Evolutionary conservation across 2,113 vertebrate species (phyloP).

Genomic region (Thermophis baileyi): DNA sequence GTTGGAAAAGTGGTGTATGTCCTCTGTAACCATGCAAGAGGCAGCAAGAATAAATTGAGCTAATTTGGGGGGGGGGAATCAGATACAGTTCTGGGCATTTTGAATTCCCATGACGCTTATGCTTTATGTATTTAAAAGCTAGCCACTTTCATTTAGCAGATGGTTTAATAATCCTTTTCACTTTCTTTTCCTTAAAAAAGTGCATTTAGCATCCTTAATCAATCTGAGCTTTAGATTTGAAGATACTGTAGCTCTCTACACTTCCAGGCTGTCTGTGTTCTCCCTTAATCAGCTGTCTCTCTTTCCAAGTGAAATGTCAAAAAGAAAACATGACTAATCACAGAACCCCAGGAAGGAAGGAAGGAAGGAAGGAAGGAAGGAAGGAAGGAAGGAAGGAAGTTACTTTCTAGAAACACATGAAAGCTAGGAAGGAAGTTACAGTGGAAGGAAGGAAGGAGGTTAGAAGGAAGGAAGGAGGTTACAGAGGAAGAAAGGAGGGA

Average conservation of each 20-base stretch:
- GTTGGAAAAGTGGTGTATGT: neutral
- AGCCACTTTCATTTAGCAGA: neutral
- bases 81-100: neutral
- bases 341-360: neutral
- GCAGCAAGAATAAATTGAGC: neutral
- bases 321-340: neutral
- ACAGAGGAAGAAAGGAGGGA: too few relatives aligned
- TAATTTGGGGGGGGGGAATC: neutral
- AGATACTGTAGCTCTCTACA: neutral
- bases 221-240: neutral
- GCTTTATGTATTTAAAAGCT: neutral
- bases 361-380: neutral
- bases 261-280: neutral
- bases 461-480: too few relatives aligned
- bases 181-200: neutral
- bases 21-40: neutral
- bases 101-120: neutral
- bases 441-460: too few relatives aligned
- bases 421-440: too few relatives aligned
- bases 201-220: neutral
- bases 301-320: neutral
- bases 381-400: neutral
- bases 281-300: neutral
- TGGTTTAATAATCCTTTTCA: neutral
- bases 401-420: too few relatives aligned